phyloP scores from a whole-genome alignment of 2,888 invertebrate species.

The Pristionchus arcanus region DNA sequence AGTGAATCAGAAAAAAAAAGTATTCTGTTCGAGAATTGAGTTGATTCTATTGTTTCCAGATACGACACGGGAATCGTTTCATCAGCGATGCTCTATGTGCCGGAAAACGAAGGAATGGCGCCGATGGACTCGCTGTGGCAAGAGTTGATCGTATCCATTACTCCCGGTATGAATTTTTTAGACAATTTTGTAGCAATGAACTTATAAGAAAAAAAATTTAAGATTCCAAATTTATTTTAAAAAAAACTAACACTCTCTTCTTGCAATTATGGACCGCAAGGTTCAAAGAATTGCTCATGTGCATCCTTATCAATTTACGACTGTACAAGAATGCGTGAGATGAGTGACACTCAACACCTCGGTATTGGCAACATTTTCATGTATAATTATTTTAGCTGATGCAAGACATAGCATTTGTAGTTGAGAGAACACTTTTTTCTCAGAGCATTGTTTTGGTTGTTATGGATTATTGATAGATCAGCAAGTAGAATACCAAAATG shows the following conservation, averaged over 20 bases:
- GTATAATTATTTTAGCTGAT: too few relatives aligned
- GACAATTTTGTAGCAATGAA: too few relatives aligned
- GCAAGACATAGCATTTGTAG: too few relatives aligned
- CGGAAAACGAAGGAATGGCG: slow-evolving; percentile 63
- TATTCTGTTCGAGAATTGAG: too few relatives aligned
- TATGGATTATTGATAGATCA: too few relatives aligned
- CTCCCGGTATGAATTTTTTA: slow-evolving; percentile 62
- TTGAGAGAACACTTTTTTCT: too few relatives aligned
- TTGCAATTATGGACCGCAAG: background rate
- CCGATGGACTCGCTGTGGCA: slow-evolving; percentile 72
- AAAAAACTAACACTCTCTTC: background rate
- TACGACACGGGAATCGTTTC: slow-evolving; percentile 84
- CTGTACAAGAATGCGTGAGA: background rate
- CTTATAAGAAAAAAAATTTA: too few relatives aligned
- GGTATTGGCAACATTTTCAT: background rate
- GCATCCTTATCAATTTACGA: background rate
- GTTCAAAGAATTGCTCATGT: background rate
- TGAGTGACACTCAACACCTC: background rate
- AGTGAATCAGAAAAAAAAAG: too few relatives aligned
- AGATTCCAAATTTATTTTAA: background rate
- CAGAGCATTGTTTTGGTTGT: too few relatives aligned
- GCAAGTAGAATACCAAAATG: too few relatives aligned
- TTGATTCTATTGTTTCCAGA: too few relatives aligned
- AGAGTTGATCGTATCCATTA: slow-evolving; percentile 73
- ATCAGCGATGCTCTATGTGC: slow-evolving; percentile 78